Base-by-base conservation (phyloP, 2,888 invertebrate genomes). In the Synanthedon vespiformis region DNA sequence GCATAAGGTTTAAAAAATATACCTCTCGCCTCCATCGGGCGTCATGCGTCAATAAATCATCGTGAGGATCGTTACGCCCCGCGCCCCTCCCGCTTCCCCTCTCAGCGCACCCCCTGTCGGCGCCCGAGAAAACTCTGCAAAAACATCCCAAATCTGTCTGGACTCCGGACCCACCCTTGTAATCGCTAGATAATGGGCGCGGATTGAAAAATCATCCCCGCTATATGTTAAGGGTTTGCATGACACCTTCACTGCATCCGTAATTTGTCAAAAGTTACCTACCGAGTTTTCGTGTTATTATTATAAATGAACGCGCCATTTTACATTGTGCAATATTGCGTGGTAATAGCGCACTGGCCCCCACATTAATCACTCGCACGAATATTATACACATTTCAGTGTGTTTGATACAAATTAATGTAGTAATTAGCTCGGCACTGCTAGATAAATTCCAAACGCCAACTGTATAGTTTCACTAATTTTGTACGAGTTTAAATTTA, bases 151-250 rank as follows among this genome's bases (percentile, higher is more conserved):
- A 73, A 78, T 77, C 75, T 74, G 79, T 80, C 80, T 76, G 76
- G 77, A 72, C 72, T 80, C 80, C 75, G 76, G 77, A 72, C 72
- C 77, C 79, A 79, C 84, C 85, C 83, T 79, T 80, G 81, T 84
- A 84, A 85, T 85, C 81, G 78, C 72, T 74, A 77, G 80, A 84
- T 84, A 84, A 84, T 84, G 80, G 79, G 66, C 62, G 67, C 65
- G 76, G 79, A 84, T 83, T 83, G 83, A 85, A 84, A 85, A 84
- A 84, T 82, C 79, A 81, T 84, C 77, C 74, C 68, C 63, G 67
- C 68, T 74, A 69, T 76, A 70, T 73, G 70, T 76, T 70, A 72
- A 70, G 72, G 72, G 71, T 60, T 57, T 56, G 54, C 41, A 48
- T 48, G 48, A 50, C 50, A 50, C 50, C 34, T 50, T 40, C 27